phyloP scores from a whole-genome alignment of 2,113 vertebrate species.

The Alligator sinensis region DNA sequence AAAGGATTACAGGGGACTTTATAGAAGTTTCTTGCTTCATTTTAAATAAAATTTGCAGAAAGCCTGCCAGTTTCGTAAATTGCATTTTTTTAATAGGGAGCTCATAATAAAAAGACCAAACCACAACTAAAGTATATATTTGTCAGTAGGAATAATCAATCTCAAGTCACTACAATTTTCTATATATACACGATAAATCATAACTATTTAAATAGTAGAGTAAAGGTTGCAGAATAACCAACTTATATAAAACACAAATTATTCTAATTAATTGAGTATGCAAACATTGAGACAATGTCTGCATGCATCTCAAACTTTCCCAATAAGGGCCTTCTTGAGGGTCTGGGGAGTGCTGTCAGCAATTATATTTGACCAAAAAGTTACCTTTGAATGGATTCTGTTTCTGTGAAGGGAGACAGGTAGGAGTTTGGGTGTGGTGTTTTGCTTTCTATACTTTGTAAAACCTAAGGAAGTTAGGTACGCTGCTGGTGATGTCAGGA shows the following conservation, averaged over 20 bases:
- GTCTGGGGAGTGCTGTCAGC: neutral
- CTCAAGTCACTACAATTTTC: neutral
- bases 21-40: neutral
- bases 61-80: neutral
- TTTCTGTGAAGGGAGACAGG: too few species aligned
- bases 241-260: neutral
- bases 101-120: neutral
- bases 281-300: neutral
- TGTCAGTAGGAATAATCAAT: neutral
- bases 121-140: neutral
- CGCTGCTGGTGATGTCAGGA: neutral
- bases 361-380: neutral
- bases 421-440: neutral
- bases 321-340: accelerated
- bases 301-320: accelerated
- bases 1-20: neutral
- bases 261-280: neutral
- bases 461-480: neutral
- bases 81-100: neutral
- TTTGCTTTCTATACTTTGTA: neutral
- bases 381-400: neutral
- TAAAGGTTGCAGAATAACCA: neutral
- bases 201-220: neutral
- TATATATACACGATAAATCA: neutral
- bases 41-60: neutral